phyloP scores from a whole-genome alignment of 1,140 invertebrate species.

The Drosophila nigrodunni region DNA sequence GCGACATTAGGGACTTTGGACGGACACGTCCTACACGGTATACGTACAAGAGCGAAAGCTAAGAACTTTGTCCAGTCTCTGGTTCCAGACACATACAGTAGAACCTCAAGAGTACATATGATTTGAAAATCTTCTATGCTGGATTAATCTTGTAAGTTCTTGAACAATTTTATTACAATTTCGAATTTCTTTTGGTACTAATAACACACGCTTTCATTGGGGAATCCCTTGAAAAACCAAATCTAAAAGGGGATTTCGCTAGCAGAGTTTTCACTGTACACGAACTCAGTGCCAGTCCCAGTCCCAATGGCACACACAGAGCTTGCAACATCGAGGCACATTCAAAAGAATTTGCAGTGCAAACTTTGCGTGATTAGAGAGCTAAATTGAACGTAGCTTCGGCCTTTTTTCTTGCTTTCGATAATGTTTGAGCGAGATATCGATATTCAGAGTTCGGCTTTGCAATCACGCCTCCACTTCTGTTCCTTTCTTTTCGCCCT shows the following conservation, averaged over 20 bases:
- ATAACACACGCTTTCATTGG: no score
- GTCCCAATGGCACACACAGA: neutral
- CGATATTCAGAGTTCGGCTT: conserved; percentile 44
- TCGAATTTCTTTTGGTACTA: no score
- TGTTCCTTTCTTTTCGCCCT: conserved; percentile 5
- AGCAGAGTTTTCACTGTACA: neutral
- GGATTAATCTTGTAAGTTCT: no score
- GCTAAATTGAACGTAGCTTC: conserved; percentile 68
- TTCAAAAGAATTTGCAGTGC: conserved; percentile 63
- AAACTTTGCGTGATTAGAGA: conserved; percentile 80
- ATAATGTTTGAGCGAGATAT: conserved; percentile 47
- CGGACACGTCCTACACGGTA: conserved; percentile 23
- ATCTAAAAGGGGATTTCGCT: no score
- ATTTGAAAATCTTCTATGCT: no score
- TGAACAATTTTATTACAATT: no score
- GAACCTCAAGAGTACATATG: no score
- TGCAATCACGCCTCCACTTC: conserved; percentile 32
- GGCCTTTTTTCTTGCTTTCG: conserved; percentile 35
- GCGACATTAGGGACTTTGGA: conserved; percentile 21
- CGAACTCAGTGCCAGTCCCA: neutral
- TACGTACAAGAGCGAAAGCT: conserved; percentile 55
- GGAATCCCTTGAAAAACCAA: no score
- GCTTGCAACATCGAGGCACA: conserved; percentile 5
- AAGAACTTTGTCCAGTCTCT: conserved; percentile 33
- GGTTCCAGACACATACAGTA: neutral